Base-by-base conservation (phyloP, 2,797 vertebrate genomes). In the Tolypeutes matacus region DNA sequence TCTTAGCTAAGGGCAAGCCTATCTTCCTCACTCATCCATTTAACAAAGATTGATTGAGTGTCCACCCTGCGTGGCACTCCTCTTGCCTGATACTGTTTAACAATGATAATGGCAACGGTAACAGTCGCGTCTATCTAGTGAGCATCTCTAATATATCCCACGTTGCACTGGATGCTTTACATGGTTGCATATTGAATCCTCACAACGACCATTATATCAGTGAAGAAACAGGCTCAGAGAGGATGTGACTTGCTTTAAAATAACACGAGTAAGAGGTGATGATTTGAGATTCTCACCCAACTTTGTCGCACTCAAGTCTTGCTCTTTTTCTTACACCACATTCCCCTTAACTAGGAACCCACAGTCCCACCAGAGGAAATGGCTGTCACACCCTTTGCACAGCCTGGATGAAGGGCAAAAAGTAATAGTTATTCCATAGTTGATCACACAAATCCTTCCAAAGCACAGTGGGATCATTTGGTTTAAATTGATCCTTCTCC, bases 401-500 rank as follows among this genome's bases (percentile, higher is more conserved):
- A n/a, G 56, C 76, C 7, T n/a, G 29, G 25, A 25, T 5, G n/a
- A 81, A 78, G 69, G 23, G 1, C 1, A 36, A 80, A 80, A 84
- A 46, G 27, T 20, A 58, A 49, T 23, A 25, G 29, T 20, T 70
- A n/a, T 65, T 78, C 58, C 3, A 1, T 69, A 23, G 27, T 31
- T n/a, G 42, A 62, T 34, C n/a, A 80, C 7, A 0, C 4, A 77
- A 49, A 93, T 49, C 17, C 51, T 89, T 81, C 46, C 39, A 86
- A 82, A 89, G 12, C 11, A 60, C 13, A 14, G 27, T 18, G 4
- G 31, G 3, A 5, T 75, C 27, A 4, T 62, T 75, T 34, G 85
- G 39, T 15, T 86, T 91, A 39, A 17, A 72, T 67, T 62, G 29
- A 1, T 13, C 49, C 18, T n/a, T 86, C 58, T 87, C 27, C 96